These are phyloP conservation scores for Mormyrus proboscirostris DNA, from an alignment of 2,797 vertebrate species.

Conservation along the genomic window DNA sequence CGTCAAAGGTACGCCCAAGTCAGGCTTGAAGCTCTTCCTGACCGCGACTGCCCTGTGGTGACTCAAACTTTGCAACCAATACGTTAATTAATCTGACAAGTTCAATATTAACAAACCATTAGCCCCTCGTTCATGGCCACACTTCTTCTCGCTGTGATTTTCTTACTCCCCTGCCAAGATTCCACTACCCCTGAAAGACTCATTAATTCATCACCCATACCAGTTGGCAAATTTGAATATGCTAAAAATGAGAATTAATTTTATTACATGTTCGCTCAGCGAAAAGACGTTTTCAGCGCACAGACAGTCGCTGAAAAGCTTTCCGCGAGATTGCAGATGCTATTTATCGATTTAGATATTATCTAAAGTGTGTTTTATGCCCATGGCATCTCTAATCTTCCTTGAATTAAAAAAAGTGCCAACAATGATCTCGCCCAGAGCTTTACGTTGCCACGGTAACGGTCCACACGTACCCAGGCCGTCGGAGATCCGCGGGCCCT, in stretches of 20 bases:
- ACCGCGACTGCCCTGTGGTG: not conserved
- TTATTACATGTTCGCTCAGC: not conserved
- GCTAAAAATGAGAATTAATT: not conserved
- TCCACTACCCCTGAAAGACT: constrained; percentile 1
- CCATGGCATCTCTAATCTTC: not conserved
- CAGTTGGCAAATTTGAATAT: constrained; percentile 16
- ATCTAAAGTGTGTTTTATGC: not conserved
- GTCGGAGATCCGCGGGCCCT: not conserved
- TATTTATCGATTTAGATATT: not conserved
- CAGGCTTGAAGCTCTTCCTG: not conserved
- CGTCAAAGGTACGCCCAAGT: constrained; percentile 59
- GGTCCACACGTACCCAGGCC: not conserved
- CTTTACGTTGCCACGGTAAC: not conserved
- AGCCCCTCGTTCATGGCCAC: not conserved
- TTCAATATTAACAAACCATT: constrained; percentile 2
- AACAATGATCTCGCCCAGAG: not conserved
- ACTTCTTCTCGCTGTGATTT: not conserved
- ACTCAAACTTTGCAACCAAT: not conserved
- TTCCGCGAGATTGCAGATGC: not conserved
- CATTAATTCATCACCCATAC: not conserved
- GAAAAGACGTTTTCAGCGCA: not conserved
- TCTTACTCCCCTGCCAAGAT: not conserved
- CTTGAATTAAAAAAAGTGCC: not conserved
- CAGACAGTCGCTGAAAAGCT: not conserved
- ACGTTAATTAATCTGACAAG: not conserved